These are phyloP conservation scores for Lanistes nyassanus DNA, from an alignment of 1,140 invertebrate genomes.

Conservation along the genomic window DNA sequence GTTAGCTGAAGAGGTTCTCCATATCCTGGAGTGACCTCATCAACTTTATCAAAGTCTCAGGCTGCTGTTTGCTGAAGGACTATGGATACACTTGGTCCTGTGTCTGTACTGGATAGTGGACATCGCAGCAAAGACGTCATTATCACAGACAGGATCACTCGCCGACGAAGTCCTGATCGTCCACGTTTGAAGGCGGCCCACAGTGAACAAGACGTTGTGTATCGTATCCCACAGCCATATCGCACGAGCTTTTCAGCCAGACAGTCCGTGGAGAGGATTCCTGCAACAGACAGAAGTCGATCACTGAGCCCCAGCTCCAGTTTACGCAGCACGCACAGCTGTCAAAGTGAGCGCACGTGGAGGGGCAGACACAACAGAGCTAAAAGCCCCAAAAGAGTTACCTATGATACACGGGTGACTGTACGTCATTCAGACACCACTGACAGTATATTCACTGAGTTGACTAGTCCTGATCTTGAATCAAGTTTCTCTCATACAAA, in stretches of 20 bases:
- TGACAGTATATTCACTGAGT: conserved; percentile 42
- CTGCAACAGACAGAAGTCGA: conserved; percentile 37
- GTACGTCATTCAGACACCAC: conserved; percentile 52
- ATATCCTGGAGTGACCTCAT: not conserved
- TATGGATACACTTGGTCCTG: conserved; percentile 48
- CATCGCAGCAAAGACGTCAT: conserved; percentile 23
- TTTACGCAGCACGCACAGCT: conserved; percentile 34
- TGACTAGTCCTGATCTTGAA: conserved; percentile 33
- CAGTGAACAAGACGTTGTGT: conserved; percentile 39
- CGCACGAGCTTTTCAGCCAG: conserved; percentile 54
- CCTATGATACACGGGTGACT: conserved; percentile 49
- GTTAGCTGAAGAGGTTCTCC: not conserved
- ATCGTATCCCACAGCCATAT: conserved; percentile 51
- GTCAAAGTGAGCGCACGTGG: conserved; percentile 22
- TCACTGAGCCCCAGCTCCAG: conserved; percentile 44
- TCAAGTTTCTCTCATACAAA: not conserved
- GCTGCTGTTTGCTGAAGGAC: conserved; percentile 5
- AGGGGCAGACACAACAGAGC: conserved; percentile 28
- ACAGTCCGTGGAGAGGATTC: conserved; percentile 36
- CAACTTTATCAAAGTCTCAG: not conserved
- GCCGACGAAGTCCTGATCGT: conserved; percentile 38
- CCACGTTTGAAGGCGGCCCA: conserved; percentile 23
- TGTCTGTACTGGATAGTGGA: conserved; percentile 49
- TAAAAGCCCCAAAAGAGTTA: conserved; percentile 48
- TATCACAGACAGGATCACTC: conserved; percentile 43